phyloP scores from a whole-genome alignment of 1,140 invertebrate species.

The Protaetia brevitarsis region DNA sequence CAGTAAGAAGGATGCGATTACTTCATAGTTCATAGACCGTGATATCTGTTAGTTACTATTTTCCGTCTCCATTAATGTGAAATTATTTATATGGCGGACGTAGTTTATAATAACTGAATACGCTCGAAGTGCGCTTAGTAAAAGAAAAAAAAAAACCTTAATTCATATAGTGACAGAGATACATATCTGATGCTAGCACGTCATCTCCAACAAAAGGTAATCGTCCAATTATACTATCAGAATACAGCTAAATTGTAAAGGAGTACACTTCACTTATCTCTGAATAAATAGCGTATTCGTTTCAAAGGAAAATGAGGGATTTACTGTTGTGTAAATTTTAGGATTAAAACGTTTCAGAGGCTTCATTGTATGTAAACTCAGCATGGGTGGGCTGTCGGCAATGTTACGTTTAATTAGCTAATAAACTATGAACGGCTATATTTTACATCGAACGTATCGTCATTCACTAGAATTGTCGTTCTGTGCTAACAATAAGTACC shows the following conservation, averaged over 20 bases:
- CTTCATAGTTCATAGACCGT: no score
- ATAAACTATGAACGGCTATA: neutral
- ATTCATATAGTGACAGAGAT: neutral
- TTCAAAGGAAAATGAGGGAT: constrained; percentile 6
- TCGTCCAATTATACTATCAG: neutral
- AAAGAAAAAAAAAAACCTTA: neutral
- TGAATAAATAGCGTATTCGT: constrained; percentile 7
- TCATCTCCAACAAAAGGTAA: neutral
- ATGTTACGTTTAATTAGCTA: constrained; percentile 7
- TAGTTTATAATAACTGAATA: no score
- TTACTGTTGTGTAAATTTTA: constrained; percentile 10
- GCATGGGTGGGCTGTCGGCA: neutral
- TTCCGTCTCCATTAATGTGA: no score
- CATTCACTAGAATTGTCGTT: neutral
- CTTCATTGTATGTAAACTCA: constrained; percentile 15
- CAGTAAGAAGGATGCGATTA: no score
- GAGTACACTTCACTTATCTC: neutral
- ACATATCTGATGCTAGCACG: neutral
- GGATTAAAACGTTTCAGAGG: constrained; percentile 12
- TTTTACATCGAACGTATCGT: neutral
- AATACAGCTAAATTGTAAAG: neutral
- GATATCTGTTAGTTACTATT: no score
- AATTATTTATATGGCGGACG: no score
- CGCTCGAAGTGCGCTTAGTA: no score
- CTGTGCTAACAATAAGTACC: no score